A percentile compares a stretch with the other conserved stretches of the same genome.
Conservation (phyloP, 2,797 vertebrate species). For the Sebastes variabilis region DNA sequence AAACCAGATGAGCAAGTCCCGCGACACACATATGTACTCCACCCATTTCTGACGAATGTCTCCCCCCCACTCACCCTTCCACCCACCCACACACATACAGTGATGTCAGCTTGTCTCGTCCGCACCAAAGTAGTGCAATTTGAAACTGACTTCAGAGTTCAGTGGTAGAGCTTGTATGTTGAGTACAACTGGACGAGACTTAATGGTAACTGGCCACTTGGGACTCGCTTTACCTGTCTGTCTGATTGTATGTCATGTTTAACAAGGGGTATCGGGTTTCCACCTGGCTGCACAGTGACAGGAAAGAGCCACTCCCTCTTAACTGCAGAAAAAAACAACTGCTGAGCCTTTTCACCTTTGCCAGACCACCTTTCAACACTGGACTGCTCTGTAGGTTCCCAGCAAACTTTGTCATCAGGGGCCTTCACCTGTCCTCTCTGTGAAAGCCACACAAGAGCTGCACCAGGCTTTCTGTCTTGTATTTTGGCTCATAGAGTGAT, state of each 20-base stretch:
- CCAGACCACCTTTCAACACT: not conserved
- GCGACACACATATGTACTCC: slow-evolving; percentile 6
- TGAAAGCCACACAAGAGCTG: not conserved
- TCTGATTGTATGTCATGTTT: slow-evolving; percentile 30
- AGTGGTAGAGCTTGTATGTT: not conserved
- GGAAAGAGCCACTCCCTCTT: slow-evolving; percentile 24
- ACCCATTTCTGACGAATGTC: slow-evolving; percentile 11
- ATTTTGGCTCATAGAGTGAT: not conserved
- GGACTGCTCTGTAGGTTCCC: not conserved
- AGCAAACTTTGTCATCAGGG: not conserved
- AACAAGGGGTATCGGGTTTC: slow-evolving; percentile 53
- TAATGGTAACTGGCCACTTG: slow-evolving; percentile 25
- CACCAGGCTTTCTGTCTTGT: not conserved
- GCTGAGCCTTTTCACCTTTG: slow-evolving; percentile 27
- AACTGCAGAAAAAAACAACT: not conserved
- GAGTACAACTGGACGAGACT: slow-evolving; percentile 12
- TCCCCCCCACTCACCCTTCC: not conserved
- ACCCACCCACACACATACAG: not conserved
- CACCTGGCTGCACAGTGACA: slow-evolving; percentile 36
- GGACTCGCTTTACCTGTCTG: slow-evolving; percentile 34
- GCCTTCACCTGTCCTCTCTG: not conserved
- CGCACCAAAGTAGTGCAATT: not conserved
- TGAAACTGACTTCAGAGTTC: slow-evolving; percentile 9
- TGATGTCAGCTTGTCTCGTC: slow-evolving; percentile 11
- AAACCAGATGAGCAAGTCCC: slow-evolving; percentile 53